Evolutionary conservation across 2,113 vertebrate species (phyloP).

Genomic region (Mesocricetus auratus): DNA sequence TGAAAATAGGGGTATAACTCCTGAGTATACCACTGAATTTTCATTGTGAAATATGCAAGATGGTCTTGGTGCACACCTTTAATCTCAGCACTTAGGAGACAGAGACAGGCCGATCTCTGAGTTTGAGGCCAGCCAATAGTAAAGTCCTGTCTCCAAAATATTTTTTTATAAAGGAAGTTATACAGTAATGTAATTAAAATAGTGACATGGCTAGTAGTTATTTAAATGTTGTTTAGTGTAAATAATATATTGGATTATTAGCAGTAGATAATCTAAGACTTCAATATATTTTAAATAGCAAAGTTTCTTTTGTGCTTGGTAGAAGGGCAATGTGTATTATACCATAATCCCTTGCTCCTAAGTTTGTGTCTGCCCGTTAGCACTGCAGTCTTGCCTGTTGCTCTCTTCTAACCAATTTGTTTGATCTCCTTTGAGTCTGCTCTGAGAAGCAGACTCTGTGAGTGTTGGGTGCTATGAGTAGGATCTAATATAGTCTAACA

Average conservation of each 20-base stretch:
- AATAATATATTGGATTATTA: constrained; percentile 43
- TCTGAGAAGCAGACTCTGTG: neutral
- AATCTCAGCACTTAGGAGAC: neutral
- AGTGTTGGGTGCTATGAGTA: neutral
- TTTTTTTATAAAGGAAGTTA: neutral
- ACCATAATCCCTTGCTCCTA: neutral
- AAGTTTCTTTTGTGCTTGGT: constrained; percentile 16
- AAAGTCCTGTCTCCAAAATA: neutral
- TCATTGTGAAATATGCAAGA: neutral
- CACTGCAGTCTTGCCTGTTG: neutral
- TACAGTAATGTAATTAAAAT: neutral
- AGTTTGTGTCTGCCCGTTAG: neutral
- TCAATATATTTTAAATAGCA: neutral
- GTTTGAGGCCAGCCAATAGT: neutral
- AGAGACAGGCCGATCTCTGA: neutral
- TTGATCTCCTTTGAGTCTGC: constrained; percentile 29
- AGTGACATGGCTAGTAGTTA: neutral
- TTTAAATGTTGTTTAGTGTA: constrained; percentile 31
- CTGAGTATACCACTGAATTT: neutral
- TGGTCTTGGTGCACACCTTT: neutral
- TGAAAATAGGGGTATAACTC: neutral
- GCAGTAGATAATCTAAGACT: neutral
- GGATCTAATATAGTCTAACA: neutral
- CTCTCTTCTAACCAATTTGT: neutral
- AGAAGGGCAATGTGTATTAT: neutral